Evolutionary conservation across 2,113 vertebrate species (phyloP), one percentile per base, ranked within the genome.

Genomic region (Corydoras sp.): DNA sequence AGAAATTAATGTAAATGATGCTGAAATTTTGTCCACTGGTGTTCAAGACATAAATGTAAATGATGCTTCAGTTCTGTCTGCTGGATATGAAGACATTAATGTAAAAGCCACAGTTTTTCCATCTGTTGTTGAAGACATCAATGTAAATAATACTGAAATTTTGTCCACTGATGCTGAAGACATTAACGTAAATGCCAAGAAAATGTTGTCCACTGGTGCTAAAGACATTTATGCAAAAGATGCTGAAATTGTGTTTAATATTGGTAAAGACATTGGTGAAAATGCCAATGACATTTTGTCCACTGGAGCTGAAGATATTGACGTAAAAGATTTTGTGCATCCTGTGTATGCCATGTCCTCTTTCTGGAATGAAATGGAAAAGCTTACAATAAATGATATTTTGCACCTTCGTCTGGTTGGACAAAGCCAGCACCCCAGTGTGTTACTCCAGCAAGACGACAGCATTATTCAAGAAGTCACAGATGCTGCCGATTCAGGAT

Each of bases 321-420:
- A 43, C 35, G 7, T 8, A 72, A n/a, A 13, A 69, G 49, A 4
- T 43, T 0, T 73, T 50, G 72, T 69, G 64, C 32, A 12, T 58
- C 77, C 85, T 31, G 83, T 86, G 10, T 88, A 85, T 59, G 82
- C 86, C 10, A 89, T 91, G 73, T 91, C 90, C 2, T 86, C 86
- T 24, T 91, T 91, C 54, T 91, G 90, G 90, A 83, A 73, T 55
- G 88, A 90, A 67, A 90, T 91, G 90, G 90, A 90, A 65, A 90
- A 85, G 63, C 73, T 91, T 71, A 91, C 90, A 1, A 90, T 91
- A 67, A 90, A 89, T 3, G 90, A 91, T 69, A 91, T 91, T 62
- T 58, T 91, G 68, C 81, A 81, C 50, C 76, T 88, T 43, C 72
- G 84, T 50, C 76, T 73, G 49, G 73, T 75, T 8, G 63, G 48